Evolutionary conservation across 1,140 invertebrate species (phyloP).

Genomic region (Drosophila sechellia): DNA sequence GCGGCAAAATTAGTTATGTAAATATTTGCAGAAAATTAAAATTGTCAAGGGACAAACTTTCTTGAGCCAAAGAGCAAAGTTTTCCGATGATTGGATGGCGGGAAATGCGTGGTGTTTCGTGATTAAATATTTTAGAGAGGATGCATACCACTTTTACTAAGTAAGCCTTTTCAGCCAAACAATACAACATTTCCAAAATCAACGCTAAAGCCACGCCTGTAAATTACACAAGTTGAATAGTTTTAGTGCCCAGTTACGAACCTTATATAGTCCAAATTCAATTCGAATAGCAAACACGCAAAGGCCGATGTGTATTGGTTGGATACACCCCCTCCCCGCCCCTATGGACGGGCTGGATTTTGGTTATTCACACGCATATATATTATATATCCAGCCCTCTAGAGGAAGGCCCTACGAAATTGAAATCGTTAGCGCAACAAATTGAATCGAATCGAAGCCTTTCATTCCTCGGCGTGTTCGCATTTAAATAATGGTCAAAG

Average conservation of each 20-base stretch:
- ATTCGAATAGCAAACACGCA: constrained; percentile 57
- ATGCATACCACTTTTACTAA: constrained; percentile 8
- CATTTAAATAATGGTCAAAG: constrained; percentile 81
- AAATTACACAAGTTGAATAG: constrained; percentile 9
- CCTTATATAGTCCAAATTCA: constrained; percentile 31
- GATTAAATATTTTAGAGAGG: background rate
- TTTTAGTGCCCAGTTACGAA: too few relatives aligned
- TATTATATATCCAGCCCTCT: background rate
- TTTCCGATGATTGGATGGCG: constrained; percentile 31
- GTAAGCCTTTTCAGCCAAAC: constrained; percentile 5
- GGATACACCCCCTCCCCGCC: background rate
- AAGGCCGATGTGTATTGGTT: constrained; percentile 7
- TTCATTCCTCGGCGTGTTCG: constrained; percentile 42
- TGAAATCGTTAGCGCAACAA: constrained; percentile 67
- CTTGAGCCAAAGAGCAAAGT: constrained; percentile 54
- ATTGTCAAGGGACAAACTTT: constrained; percentile 63
- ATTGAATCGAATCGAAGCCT: constrained; percentile 69
- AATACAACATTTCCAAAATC: background rate
- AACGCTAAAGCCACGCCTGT: constrained; percentile 25
- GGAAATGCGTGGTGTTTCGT: constrained; percentile 21
- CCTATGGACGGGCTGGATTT: background rate
- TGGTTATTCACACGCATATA: constrained; percentile 25
- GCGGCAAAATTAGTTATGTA: constrained; percentile 64
- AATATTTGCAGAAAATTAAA: constrained; percentile 78
- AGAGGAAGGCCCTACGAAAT: constrained; percentile 31